A percentile compares a stretch with the other conserved stretches of the same genome.
These are phyloP conservation scores for Achatina immaculata DNA, from an alignment of 1,140 invertebrate genomes.

Conservation along the genomic window DNA sequence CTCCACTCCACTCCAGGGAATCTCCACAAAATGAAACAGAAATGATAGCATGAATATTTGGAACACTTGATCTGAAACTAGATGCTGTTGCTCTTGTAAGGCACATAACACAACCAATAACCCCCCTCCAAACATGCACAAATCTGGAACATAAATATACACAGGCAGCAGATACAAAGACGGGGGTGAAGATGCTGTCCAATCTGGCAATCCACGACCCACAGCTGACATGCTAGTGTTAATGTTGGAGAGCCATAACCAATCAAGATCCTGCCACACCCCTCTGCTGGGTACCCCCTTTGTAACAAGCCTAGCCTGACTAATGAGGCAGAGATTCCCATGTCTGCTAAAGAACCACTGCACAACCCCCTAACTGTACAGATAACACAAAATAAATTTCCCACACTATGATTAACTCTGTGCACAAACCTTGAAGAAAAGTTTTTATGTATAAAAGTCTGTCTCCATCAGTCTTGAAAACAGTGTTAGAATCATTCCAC, in stretches of 20 bases:
- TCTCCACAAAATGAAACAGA: background rate
- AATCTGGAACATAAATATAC: too few relatives aligned
- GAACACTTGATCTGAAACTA: background rate
- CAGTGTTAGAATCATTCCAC: background rate
- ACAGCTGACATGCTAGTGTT: too few relatives aligned
- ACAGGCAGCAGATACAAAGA: too few relatives aligned
- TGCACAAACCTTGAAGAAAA: constrained; percentile 21
- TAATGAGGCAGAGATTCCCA: background rate
- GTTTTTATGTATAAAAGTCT: constrained; percentile 1
- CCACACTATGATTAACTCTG: background rate
- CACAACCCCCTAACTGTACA: background rate
- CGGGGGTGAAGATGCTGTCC: too few relatives aligned
- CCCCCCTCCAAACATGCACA: too few relatives aligned
- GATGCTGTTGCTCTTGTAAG: background rate
- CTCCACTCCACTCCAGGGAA: background rate
- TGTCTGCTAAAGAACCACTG: background rate
- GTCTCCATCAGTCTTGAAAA: constrained; percentile 8
- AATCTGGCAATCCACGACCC: too few relatives aligned
- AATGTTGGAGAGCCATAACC: too few relatives aligned
- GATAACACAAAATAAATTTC: background rate
- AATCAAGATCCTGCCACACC: background rate
- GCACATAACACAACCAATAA: background rate
- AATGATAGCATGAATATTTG: background rate
- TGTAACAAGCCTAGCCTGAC: too few relatives aligned
- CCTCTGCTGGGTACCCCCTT: too few relatives aligned